Evolutionary conservation across 2,888 invertebrate species (phyloP).

Genomic region (Plagodis dolabraria): DNA sequence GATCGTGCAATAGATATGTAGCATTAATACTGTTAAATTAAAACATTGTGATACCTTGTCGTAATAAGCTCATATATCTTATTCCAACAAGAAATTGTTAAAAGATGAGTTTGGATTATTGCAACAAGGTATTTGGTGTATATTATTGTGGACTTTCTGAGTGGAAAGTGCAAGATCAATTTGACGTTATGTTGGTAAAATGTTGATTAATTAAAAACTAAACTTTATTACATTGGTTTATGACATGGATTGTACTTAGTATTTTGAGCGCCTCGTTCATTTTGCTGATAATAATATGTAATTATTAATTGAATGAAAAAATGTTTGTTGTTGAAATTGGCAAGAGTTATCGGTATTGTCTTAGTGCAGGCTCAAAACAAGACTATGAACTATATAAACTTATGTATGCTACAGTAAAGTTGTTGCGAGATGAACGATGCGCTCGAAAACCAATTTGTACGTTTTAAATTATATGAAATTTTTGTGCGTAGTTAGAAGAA

Average conservation of each 20-base stretch:
- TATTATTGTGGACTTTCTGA: no score
- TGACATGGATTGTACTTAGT: background rate
- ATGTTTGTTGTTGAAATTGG: no score
- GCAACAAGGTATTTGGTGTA: background rate
- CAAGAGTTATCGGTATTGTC: no score
- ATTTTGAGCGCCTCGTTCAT: background rate
- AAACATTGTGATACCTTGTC: background rate
- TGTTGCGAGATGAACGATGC: no score
- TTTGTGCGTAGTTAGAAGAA: slow-evolving; percentile 7
- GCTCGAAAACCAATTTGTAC: slow-evolving; percentile 6
- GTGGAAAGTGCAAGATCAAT: background rate
- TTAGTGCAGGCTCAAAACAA: no score
- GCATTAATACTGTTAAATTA: background rate
- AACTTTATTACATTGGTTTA: background rate
- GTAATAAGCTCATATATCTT: background rate
- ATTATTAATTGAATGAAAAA: no score
- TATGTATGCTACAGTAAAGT: no score
- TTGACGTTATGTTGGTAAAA: background rate
- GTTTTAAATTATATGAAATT: slow-evolving; percentile 2
- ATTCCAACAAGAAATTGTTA: background rate
- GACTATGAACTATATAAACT: background rate
- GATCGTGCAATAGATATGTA: slow-evolving; percentile 37
- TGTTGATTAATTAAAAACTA: background rate
- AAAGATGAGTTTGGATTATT: background rate
- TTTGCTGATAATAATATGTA: no score